A percentile compares a stretch with the other conserved stretches of the same genome.
Conservation (phyloP, 2,888 invertebrate species). For the Diogma glabrata region DNA sequence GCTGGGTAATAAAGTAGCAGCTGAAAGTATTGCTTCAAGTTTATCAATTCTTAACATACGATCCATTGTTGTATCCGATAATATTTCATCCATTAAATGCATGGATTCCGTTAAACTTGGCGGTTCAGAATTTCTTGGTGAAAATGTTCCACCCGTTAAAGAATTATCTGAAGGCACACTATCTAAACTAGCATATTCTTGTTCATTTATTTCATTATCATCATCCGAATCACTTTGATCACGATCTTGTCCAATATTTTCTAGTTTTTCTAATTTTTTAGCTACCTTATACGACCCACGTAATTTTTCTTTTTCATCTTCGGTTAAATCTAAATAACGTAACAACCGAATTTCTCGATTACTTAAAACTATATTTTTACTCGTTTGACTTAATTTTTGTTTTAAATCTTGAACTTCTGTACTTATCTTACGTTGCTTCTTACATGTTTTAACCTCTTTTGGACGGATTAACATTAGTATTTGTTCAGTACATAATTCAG, state of each 20-base stretch:
- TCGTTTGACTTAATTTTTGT: slow-evolving; percentile 65
- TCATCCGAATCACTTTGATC: slow-evolving; percentile 65
- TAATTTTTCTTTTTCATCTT: slow-evolving; percentile 83
- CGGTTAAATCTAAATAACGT: slow-evolving; percentile 78
- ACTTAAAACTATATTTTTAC: slow-evolving; percentile 78
- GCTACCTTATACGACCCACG: slow-evolving; percentile 88
- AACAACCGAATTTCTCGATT: slow-evolving; percentile 83
- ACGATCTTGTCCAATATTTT: slow-evolving; percentile 63
- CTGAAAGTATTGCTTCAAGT: slow-evolving; percentile 72
- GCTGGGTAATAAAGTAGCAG: slow-evolving; percentile 59
- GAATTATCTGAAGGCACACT: slow-evolving; percentile 66
- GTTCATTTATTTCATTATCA: slow-evolving; percentile 55
- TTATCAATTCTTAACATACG: slow-evolving; percentile 76
- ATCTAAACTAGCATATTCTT: slow-evolving; percentile 71
- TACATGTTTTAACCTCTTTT: slow-evolving; percentile 72
- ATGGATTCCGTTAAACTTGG: slow-evolving; percentile 78
- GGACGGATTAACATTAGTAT: slow-evolving; percentile 74
- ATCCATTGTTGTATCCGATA: slow-evolving; percentile 73
- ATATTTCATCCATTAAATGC: slow-evolving; percentile 77
- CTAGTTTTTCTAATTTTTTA: slow-evolving; percentile 80
- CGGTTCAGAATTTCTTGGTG: slow-evolving; percentile 65
- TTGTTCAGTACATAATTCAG: slow-evolving; percentile 81
- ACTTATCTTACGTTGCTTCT: slow-evolving; percentile 81
- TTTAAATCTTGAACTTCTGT: slow-evolving; percentile 82
- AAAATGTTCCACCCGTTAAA: slow-evolving; percentile 49